Evolutionary conservation across 2,113 vertebrate genomes (phyloP).

Genomic region (Zapus hudsonius): DNA sequence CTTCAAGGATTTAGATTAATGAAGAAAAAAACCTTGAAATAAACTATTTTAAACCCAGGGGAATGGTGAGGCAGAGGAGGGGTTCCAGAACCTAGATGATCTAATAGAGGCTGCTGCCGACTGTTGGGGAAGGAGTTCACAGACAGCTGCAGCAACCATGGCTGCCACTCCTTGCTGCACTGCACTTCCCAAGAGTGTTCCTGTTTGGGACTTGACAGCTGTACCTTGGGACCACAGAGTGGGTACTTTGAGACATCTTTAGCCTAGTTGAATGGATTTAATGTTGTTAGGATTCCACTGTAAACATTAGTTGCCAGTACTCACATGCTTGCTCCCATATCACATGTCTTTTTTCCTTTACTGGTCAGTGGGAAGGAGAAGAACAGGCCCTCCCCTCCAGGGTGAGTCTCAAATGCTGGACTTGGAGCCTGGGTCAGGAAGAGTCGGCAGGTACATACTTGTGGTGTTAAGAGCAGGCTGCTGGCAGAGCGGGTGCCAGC

Average conservation of each 20-base stretch:
- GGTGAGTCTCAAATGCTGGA: not conserved
- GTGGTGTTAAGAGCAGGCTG: constrained; percentile 67
- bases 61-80: constrained; percentile 4
- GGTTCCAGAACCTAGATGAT: constrained; percentile 25
- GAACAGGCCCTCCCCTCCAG: not conserved
- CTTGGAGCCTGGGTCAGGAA: constrained; percentile 14
- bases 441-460: constrained; percentile 41
- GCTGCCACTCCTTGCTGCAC: not conserved
- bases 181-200: not conserved
- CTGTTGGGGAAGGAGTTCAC: not conserved
- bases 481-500: not conserved
- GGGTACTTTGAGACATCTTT: not conserved
- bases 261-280: not conserved
- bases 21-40: constrained; percentile 20
- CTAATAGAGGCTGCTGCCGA: not conserved
- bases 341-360: constrained; percentile 20
- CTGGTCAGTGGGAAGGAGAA: not conserved
- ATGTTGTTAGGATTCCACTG: constrained; percentile 22
- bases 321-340: not conserved
- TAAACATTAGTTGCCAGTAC: not conserved
- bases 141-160: not conserved
- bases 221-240: not conserved
- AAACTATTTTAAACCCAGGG: constrained; percentile 43
- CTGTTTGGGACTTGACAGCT: not conserved
- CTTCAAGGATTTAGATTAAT: no score